Evolutionary conservation across 53 echinoderm and acorn worm species (phyloP).

Genomic region (Holothuria scabra): DNA sequence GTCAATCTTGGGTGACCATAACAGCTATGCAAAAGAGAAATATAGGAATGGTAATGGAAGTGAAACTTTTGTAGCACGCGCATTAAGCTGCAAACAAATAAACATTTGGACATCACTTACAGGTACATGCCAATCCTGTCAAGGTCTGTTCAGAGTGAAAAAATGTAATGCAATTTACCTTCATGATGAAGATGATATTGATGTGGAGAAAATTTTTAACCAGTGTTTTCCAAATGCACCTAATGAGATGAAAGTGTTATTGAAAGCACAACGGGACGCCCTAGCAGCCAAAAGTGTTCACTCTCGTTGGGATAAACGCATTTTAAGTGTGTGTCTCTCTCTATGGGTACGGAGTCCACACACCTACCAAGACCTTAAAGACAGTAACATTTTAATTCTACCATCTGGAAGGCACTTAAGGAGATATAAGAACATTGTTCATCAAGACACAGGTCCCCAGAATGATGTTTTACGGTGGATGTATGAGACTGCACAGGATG

Average conservation of each 20-base stretch:
- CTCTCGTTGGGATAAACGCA: constrained; percentile 22
- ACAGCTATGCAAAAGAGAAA: too few species aligned
- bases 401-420: constrained; percentile 36
- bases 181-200: too few species aligned
- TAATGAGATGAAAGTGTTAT: constrained; percentile 28
- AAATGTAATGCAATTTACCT: too few species aligned
- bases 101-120: too few species aligned
- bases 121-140: too few species aligned
- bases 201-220: background rate
- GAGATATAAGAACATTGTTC: constrained; percentile 31
- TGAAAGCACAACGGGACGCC: constrained; percentile 15
- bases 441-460: background rate
- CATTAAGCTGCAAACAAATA: too few species aligned
- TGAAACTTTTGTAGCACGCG: too few species aligned
- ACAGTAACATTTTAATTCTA: constrained; percentile 3
- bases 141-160: too few species aligned
- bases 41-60: too few species aligned
- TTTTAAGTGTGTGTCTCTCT: constrained; percentile 2
- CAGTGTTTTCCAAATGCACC: background rate
- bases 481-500: constrained; percentile 13
- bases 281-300: background rate
- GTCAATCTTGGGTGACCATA: too few species aligned
- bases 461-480: constrained; percentile 37
- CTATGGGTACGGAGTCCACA: constrained; percentile 38
- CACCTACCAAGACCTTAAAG: constrained; percentile 5